Evolutionary conservation across 2,797 vertebrate species (phyloP).

Genomic region (Halcyon badia): DNA sequence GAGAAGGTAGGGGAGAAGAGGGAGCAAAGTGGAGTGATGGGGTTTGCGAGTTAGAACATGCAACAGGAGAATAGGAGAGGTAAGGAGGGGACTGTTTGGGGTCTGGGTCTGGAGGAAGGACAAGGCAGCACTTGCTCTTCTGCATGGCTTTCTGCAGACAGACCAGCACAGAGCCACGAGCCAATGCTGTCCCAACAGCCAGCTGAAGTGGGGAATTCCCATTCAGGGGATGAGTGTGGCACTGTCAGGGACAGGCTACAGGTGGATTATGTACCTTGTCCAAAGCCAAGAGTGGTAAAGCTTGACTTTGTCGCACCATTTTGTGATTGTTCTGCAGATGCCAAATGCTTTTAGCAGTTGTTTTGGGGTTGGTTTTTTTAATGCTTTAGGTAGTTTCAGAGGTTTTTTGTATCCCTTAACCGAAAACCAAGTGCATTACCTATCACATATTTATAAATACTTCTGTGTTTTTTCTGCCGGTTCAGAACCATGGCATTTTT

Average conservation of each 20-base stretch:
- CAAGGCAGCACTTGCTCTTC: not conserved
- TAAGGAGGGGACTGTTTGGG: not conserved
- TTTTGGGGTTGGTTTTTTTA: not conserved
- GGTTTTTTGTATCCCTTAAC: not conserved
- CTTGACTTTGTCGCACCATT: fast-evolving
- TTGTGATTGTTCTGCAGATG: not conserved
- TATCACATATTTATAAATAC: not conserved
- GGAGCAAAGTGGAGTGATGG: not conserved
- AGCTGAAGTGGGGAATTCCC: not conserved
- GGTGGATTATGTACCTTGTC: fast-evolving
- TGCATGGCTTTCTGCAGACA: not conserved
- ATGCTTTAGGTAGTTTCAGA: not conserved
- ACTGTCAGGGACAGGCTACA: not conserved
- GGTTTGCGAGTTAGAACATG: not conserved
- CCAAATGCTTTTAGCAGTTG: not conserved
- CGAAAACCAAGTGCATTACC: not conserved
- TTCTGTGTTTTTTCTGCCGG: fast-evolving
- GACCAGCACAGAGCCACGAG: not conserved
- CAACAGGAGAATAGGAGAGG: not conserved
- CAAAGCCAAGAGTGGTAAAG: not conserved
- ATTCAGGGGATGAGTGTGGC: not conserved
- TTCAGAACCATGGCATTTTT: not conserved
- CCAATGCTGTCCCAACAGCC: not conserved
- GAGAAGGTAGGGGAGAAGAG: not conserved
- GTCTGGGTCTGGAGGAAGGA: not conserved